Conservation (phyloP, 2,113 vertebrate genomes). For the Asarcornis scutulata region DNA sequence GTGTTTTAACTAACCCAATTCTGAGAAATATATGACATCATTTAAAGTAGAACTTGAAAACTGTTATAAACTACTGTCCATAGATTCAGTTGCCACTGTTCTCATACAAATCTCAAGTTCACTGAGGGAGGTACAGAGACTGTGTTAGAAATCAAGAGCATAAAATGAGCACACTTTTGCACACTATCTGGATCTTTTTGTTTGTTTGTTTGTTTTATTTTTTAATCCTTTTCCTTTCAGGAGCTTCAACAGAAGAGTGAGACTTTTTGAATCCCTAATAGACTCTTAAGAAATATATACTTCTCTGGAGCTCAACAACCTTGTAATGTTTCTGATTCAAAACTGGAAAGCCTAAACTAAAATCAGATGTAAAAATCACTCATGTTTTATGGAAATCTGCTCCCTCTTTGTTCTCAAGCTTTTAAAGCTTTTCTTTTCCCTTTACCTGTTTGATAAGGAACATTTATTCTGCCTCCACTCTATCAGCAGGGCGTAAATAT, state of each 20-base stretch:
- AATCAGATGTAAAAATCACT: neutral
- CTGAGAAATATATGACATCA: neutral
- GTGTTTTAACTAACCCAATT: neutral
- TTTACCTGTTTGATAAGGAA: neutral
- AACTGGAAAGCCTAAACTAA: neutral
- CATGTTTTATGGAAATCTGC: neutral
- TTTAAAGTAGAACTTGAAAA: neutral
- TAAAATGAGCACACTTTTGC: neutral
- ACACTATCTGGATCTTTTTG: neutral
- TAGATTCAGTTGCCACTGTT: neutral
- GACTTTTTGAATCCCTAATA: neutral
- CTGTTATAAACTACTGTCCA: neutral
- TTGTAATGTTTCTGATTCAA: neutral
- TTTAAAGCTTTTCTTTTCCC: neutral
- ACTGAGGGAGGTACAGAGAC: neutral
- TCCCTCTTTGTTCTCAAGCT: neutral
- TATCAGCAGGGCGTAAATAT: neutral
- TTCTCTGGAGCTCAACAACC: neutral
- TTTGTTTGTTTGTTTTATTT: neutral
- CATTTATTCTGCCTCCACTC: neutral
- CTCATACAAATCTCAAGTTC: neutral
- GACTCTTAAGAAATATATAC: neutral
- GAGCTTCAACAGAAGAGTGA: neutral
- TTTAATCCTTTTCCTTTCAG: neutral
- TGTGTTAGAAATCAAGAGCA: neutral